These are phyloP conservation scores for Acanthurus lineatus DNA, from an alignment of 2,797 vertebrate species.

Conservation along the genomic window DNA sequence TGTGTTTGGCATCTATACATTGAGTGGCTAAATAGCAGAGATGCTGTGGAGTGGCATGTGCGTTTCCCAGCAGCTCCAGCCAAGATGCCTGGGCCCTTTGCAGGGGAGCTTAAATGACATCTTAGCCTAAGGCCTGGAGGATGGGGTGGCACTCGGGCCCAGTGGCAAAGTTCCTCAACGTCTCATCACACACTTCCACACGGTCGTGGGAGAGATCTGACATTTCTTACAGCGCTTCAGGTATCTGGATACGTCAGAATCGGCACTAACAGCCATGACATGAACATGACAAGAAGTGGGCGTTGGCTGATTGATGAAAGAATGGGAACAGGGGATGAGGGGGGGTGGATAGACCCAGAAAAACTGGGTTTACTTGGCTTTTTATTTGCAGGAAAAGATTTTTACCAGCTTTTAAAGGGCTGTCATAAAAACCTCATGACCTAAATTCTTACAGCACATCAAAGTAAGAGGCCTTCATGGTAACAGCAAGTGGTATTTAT, in stretches of 20 bases:
- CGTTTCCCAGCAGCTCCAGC: constrained; percentile 31
- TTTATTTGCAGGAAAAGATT: constrained; percentile 63
- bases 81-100: constrained; percentile 44
- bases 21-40: constrained; percentile 46
- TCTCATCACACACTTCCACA: constrained; percentile 38
- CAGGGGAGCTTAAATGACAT: constrained; percentile 48
- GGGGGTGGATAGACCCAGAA: constrained; percentile 62
- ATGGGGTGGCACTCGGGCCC: constrained; percentile 49
- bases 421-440: constrained; percentile 69
- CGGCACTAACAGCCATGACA: constrained; percentile 59
- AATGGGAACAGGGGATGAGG: constrained; percentile 65
- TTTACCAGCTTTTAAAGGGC: constrained; percentile 68
- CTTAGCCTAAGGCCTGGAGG: constrained; percentile 59
- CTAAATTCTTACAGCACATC: constrained; percentile 71
- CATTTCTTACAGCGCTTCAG: constrained; percentile 66
- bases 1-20: constrained; percentile 71
- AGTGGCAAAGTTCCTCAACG: constrained; percentile 57
- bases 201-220: constrained; percentile 57
- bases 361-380: constrained; percentile 64
- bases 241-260: constrained; percentile 63
- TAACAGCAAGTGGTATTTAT: constrained; percentile 48
- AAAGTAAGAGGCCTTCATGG: constrained; percentile 61
- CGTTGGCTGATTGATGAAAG: constrained; percentile 76
- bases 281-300: constrained; percentile 72
- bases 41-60: constrained; percentile 26